Conservation (phyloP, 2,888 invertebrate genomes). For the Coleophora flavipennella region DNA sequence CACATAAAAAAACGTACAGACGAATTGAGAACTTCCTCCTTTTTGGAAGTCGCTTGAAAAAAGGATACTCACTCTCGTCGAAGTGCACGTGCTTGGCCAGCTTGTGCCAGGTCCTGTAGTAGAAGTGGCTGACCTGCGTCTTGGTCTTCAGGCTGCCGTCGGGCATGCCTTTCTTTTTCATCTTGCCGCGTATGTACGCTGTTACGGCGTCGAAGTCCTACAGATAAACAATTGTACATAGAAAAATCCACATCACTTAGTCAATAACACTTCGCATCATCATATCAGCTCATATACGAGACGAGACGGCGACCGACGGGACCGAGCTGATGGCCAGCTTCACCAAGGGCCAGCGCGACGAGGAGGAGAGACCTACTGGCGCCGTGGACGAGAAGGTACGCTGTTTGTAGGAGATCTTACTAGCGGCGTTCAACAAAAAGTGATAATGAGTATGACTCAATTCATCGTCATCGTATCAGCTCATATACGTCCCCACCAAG, state of each 20-base stretch:
- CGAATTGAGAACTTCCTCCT: no score
- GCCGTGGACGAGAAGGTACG: conserved; percentile 57
- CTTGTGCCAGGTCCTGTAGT: conserved; percentile 96
- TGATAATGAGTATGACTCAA: no score
- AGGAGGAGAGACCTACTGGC: conserved; percentile 52
- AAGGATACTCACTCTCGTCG: conserved; percentile 79
- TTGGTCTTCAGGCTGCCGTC: conserved; percentile 82
- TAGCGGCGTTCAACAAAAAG: no score
- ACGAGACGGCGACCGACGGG: conserved; percentile 65
- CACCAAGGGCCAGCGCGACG: conserved; percentile 49
- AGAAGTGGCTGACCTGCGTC: conserved; percentile 95
- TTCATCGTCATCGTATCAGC: no score
- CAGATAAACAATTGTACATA: no score
- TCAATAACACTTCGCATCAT: no score
- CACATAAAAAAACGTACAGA: no score
- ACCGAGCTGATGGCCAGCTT: conserved; percentile 63
- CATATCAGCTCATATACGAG: no score
- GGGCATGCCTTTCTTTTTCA: conserved; percentile 83
- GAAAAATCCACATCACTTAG: no score
- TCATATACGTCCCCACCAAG: no score
- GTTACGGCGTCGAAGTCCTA: conserved; percentile 92
- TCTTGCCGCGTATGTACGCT: conserved; percentile 85
- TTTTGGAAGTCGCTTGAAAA: no score
- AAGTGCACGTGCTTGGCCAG: conserved; percentile 91
- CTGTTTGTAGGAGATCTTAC: no score